Conservation (phyloP, 2,888 invertebrate genomes). For the Branchellion lobata region DNA sequence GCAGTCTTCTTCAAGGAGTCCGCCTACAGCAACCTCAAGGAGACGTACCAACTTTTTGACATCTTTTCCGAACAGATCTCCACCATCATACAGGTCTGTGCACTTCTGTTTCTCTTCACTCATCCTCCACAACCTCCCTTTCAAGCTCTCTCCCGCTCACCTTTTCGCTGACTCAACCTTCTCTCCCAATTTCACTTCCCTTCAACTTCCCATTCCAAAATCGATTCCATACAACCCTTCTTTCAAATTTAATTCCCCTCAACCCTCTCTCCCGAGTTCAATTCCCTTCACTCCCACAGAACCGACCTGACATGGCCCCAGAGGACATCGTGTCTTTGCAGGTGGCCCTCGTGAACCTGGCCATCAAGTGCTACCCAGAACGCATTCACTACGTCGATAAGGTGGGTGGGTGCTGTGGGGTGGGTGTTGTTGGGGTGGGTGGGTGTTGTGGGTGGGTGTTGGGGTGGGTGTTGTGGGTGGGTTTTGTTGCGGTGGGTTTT, state of each 20-base stretch:
- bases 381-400: constrained; percentile 91
- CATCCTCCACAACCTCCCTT: background rate
- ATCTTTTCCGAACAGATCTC: constrained; percentile 97
- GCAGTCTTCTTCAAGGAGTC: constrained; percentile 65
- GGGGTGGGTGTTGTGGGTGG: no score
- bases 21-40: constrained; percentile 72
- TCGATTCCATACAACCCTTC: no score
- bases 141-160: background rate
- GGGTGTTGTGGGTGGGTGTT: no score
- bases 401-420: constrained; percentile 66
- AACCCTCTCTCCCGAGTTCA: no score
- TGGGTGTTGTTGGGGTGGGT: no score
- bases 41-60: constrained; percentile 86
- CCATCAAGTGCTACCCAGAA: constrained; percentile 93
- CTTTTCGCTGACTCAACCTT: background rate
- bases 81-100: constrained; percentile 77
- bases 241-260: no score
- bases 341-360: constrained; percentile 86
- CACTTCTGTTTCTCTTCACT: background rate
- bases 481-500: no score
- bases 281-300: constrained; percentile 70
- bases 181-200: no score
- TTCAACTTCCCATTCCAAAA: no score
- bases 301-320: constrained; percentile 86
- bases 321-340: constrained; percentile 95